Conservation (phyloP, 2,113 vertebrate species). For the Syrrhaptes paradoxus region DNA sequence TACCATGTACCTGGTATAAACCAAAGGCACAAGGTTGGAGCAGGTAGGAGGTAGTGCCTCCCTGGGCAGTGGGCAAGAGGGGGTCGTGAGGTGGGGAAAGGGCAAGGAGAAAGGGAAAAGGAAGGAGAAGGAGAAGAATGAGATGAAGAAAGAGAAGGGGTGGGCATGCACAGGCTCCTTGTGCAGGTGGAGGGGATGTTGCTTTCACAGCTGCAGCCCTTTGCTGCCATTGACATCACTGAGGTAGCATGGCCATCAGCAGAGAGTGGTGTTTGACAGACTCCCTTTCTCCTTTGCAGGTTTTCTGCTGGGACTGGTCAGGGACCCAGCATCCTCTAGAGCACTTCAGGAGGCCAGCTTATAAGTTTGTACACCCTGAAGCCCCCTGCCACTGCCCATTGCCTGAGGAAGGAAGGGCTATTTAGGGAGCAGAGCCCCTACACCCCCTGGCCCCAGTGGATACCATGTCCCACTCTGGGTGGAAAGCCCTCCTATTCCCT, state of each 20-base stretch:
- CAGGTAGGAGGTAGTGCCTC: neutral
- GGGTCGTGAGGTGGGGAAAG: fast-evolving
- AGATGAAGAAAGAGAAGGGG: neutral
- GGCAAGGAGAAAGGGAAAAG: neutral
- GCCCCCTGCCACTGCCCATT: fast-evolving
- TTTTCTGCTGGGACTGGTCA: neutral
- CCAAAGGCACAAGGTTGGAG: neutral
- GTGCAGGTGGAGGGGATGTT: neutral
- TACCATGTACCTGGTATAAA: neutral
- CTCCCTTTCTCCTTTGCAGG: neutral
- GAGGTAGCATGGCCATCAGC: fast-evolving
- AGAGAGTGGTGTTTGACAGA: neutral
- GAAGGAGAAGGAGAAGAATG: neutral
- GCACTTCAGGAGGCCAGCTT: neutral
- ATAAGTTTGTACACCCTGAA: neutral
- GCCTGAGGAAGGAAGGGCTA: neutral
- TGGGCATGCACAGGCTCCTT: fast-evolving
- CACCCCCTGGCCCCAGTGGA: neutral
- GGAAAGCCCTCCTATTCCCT: neutral
- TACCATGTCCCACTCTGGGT: neutral
- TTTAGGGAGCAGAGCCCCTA: neutral
- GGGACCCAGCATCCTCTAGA: fast-evolving
- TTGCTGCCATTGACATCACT: fast-evolving
- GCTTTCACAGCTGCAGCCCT: neutral
- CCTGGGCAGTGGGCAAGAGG: fast-evolving